Evolutionary conservation across 2,797 vertebrate genomes (phyloP).

Genomic region (Lepidocolaptes lacrymiger): DNA sequence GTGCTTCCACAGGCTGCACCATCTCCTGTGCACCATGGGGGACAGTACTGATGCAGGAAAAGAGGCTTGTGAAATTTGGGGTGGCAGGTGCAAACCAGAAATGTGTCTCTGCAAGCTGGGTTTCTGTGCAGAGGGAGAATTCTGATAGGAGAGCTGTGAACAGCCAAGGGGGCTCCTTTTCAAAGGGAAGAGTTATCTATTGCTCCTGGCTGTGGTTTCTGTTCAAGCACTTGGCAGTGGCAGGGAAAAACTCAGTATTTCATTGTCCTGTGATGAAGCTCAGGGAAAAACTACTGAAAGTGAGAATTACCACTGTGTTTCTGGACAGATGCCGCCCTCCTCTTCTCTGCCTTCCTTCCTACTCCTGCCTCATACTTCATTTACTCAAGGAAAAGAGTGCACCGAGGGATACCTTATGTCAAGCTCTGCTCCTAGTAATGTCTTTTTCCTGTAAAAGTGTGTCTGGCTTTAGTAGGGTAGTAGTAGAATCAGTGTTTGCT

Average conservation of each 20-base stretch:
- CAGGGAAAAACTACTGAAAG: not conserved
- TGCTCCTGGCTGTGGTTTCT: not conserved
- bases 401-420: fast-evolving
- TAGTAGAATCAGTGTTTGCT: not conserved
- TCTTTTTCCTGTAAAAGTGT: not conserved
- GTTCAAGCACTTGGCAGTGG: fast-evolving
- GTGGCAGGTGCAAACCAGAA: not conserved
- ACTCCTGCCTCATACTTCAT: not conserved
- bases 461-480: not conserved
- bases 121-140: not conserved
- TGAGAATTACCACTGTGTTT: not conserved
- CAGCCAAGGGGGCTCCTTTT: not conserved
- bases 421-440: fast-evolving
- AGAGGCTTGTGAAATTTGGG: not conserved
- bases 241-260: not conserved
- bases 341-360: not conserved
- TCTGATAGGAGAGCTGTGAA: not conserved
- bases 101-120: fast-evolving
- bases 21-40: not conserved
- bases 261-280: not conserved
- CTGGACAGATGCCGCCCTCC: not conserved
- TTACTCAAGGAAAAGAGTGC: not conserved
- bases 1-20: not conserved
- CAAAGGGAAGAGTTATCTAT: not conserved
- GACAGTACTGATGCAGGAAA: not conserved